Evolutionary conservation across 2,797 vertebrate species (phyloP).

Genomic region (Heteromormyrus szaboi): DNA sequence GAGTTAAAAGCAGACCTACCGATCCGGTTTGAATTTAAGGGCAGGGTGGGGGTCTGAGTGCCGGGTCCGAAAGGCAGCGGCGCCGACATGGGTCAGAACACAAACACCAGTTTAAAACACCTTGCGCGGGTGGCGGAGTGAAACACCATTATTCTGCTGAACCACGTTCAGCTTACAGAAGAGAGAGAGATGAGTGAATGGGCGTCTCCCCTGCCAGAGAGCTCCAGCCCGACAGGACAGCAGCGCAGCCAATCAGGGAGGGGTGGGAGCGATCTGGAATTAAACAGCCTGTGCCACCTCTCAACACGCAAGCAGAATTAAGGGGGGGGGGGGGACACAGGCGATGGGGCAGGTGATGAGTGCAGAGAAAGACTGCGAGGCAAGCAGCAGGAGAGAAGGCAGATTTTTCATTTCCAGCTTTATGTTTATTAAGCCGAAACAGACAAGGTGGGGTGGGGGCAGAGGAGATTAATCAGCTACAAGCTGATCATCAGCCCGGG

Average conservation of each 20-base stretch:
- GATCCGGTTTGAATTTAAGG: neutral
- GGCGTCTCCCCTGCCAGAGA: neutral
- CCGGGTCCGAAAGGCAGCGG: neutral
- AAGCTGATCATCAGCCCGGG: neutral
- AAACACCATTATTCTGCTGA: neutral
- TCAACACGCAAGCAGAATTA: neutral
- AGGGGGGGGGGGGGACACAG: neutral
- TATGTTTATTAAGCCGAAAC: neutral
- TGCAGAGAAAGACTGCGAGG: neutral
- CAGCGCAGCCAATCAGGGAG: neutral
- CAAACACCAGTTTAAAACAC: neutral
- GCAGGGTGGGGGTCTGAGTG: neutral
- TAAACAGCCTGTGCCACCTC: neutral
- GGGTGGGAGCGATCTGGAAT: neutral
- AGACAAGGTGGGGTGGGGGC: neutral
- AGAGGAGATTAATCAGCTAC: constrained; percentile 6
- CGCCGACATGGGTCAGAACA: neutral
- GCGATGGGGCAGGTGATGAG: neutral
- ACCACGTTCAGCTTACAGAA: neutral
- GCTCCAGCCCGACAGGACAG: neutral
- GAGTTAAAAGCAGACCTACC: neutral
- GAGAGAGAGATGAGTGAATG: neutral
- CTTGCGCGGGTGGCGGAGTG: neutral
- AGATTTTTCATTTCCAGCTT: neutral
- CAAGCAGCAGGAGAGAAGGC: neutral